Evolutionary conservation across 2,888 invertebrate species (phyloP), one percentile per base, ranked within the genome.

Genomic region (Trichogramma dendrolimi): DNA sequence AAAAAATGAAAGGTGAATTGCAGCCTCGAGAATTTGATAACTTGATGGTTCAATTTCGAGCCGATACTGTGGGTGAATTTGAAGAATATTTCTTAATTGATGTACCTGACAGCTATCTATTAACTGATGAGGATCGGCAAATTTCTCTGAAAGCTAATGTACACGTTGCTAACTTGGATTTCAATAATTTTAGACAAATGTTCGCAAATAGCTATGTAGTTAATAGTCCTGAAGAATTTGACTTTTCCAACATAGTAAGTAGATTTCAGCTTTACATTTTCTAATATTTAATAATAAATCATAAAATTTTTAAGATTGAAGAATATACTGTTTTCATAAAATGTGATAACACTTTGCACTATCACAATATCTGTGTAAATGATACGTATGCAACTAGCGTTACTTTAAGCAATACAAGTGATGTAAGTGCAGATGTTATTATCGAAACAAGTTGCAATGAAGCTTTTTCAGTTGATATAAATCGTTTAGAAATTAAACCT

Each of bases 171-270:
- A 77, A 76, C 6, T 71, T 87, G 59, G 83, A 86, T 71, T 83
- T 86, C 61, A 79, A 81, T 72, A 83, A 86, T 71, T 72, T 83
- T 38, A 81, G 83, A 58, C 81, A 80, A 4, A 85, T 87, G 1
- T 87, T 87, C 71, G 81, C 81, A 63, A 84, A 86, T 72, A 84
- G 85, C 69, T 80, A 83, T 27, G 80, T 87, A 62, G 82, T 85
- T 1, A 81, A 85, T 69, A 79, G 76, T 60, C 69, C 84, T 53
- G 71, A 79, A 0, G 83, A 85, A 63, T 84, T 84, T 66, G 77
- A 81, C 70, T 79, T 80, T 48, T 81, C 81, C 1, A 82, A 82
- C 58, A 73, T 80, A 71, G 80, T 81, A 52, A 10, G 55, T 50
- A 4, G 40, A 41, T 58, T 27, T 7, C 38, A 4, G 49, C 10